These are phyloP conservation scores for Polypterus bichir DNA, from an alignment of 2,113 vertebrate genomes.

Conservation along the genomic window DNA sequence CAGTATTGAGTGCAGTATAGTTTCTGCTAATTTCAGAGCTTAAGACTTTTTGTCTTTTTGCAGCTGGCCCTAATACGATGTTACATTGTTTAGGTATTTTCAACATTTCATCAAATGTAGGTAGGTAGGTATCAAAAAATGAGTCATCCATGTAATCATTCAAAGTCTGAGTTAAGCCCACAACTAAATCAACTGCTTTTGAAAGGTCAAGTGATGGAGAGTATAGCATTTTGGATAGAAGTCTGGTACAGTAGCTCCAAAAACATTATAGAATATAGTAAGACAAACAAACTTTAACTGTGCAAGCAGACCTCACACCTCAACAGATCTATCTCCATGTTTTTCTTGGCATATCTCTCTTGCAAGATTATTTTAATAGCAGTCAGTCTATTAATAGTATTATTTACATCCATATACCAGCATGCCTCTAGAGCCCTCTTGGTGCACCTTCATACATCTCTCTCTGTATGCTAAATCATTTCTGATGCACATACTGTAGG, in stretches of 20 bases:
- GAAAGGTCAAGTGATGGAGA: neutral
- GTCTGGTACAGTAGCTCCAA: too few species aligned
- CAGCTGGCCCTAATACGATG: conserved; percentile 7
- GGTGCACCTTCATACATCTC: neutral
- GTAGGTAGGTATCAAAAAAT: conserved; percentile 6
- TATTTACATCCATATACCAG: too few species aligned
- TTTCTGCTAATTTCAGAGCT: conserved; percentile 4
- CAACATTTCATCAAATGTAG: conserved; percentile 6
- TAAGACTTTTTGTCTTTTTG: conserved; percentile 7
- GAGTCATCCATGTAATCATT: conserved; percentile 8
- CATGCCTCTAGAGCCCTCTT: too few species aligned
- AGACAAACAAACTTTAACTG: too few species aligned
- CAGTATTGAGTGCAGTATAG: neutral
- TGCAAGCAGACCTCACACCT: too few species aligned
- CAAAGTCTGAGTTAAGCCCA: neutral
- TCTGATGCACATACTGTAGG: conserved; percentile 5
- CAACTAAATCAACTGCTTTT: conserved; percentile 11
- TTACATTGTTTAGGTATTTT: conserved; percentile 14
- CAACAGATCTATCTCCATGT: too few species aligned
- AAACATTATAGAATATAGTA: too few species aligned
- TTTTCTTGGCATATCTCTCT: too few species aligned
- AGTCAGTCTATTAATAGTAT: too few species aligned
- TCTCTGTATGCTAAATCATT: conserved; percentile 13
- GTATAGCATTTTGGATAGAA: too few species aligned
- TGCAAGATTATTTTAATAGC: too few species aligned